A percentile compares a stretch with the other conserved stretches of the same genome.
phyloP scores from a whole-genome alignment of 1,140 invertebrate genomes.

The Drosophila paulistorum region DNA sequence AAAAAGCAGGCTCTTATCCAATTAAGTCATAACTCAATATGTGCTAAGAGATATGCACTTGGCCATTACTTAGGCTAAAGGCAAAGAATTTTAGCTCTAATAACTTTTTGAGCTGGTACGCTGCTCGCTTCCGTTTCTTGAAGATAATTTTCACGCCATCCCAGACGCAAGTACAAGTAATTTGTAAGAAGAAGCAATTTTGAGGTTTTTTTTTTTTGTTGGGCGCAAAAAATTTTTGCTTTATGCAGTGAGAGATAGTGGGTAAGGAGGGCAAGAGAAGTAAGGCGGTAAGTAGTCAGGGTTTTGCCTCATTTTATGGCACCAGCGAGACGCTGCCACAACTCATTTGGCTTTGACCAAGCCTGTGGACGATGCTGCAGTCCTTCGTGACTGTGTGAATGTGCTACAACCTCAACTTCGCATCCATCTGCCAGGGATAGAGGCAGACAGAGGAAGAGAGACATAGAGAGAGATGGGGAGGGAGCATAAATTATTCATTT shows the following conservation, averaged over 20 bases:
- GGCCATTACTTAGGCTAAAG: slow-evolving; percentile 74
- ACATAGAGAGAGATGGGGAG: slow-evolving; percentile 7
- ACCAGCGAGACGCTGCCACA: slow-evolving; percentile 71
- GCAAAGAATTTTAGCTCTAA: slow-evolving; percentile 72
- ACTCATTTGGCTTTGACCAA: slow-evolving; percentile 76
- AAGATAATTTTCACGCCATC: slow-evolving; percentile 72
- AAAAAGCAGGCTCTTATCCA: slow-evolving; percentile 72
- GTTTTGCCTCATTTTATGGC: slow-evolving; percentile 61
- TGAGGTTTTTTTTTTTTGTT: slow-evolving; percentile 44
- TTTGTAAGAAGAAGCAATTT: slow-evolving; percentile 23
- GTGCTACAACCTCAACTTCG: slow-evolving; percentile 26
- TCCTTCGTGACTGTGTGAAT: slow-evolving; percentile 54
- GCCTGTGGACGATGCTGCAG: slow-evolving; percentile 43
- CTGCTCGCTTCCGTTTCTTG: slow-evolving; percentile 59
- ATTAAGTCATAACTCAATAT: slow-evolving; percentile 81
- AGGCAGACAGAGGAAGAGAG: background rate
- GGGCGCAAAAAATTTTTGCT: slow-evolving; percentile 36
- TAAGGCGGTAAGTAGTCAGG: slow-evolving; percentile 43
- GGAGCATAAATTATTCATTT: slow-evolving; percentile 78
- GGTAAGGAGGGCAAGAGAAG: background rate
- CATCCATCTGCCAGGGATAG: slow-evolving; percentile 70
- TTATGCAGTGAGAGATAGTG: background rate
- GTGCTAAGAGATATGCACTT: slow-evolving; percentile 76
- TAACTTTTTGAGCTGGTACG: slow-evolving; percentile 67
- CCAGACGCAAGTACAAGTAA: slow-evolving; percentile 40